phyloP scores from a whole-genome alignment of 2,888 invertebrate genomes.

The Xanthorhoe designata region DNA sequence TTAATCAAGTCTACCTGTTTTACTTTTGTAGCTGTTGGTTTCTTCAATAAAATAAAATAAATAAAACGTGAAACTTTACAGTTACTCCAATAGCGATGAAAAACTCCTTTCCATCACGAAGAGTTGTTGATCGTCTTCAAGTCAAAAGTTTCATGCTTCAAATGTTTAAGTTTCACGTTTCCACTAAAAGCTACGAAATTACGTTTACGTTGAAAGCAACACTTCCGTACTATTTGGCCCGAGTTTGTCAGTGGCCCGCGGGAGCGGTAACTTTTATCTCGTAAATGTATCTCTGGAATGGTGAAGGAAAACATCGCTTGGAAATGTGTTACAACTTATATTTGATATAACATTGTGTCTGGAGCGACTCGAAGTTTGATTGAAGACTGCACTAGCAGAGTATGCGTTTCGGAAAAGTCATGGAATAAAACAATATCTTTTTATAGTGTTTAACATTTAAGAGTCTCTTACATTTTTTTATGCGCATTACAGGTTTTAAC shows the following conservation, averaged over 20 bases:
- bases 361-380: neutral
- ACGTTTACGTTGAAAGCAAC: slow-evolving; percentile 4
- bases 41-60: too few species aligned
- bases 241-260: slow-evolving; percentile 26
- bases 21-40: too few species aligned
- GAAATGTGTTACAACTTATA: neutral
- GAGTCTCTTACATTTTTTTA: too few species aligned
- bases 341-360: neutral
- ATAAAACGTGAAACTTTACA: too few species aligned
- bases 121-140: neutral
- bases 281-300: neutral
- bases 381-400: neutral
- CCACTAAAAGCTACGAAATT: neutral
- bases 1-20: too few species aligned
- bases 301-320: slow-evolving; percentile 3
- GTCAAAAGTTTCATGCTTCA: neutral
- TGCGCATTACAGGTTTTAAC: too few species aligned
- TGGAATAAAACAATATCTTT: too few species aligned
- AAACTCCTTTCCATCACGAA: too few species aligned
- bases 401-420: too few species aligned
- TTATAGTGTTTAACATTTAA: too few species aligned
- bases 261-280: slow-evolving; percentile 38
- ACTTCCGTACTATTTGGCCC: slow-evolving; percentile 11
- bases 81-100: too few species aligned
- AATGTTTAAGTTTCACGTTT: neutral